phyloP scores from a whole-genome alignment of 2,113 vertebrate species.

The Saccopteryx bilineata region DNA sequence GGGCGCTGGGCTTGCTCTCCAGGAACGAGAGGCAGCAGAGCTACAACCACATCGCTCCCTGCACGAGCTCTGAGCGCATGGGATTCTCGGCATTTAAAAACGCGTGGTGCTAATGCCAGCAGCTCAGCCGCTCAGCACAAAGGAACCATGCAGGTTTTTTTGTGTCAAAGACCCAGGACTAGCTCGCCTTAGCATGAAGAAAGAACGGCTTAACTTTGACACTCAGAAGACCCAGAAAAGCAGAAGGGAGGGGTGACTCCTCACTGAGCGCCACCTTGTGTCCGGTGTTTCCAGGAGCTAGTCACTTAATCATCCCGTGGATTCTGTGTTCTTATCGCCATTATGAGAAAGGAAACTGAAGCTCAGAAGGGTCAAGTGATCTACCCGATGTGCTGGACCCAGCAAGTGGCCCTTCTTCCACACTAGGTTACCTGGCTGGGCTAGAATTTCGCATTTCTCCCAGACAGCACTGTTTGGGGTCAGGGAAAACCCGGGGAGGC shows the following conservation, averaged over 20 bases:
- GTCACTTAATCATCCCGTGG: background rate
- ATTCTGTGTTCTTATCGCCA: background rate
- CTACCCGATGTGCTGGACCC: background rate
- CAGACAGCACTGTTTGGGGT: background rate
- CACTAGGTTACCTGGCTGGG: background rate
- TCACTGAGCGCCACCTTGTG: no score
- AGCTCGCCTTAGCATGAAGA: background rate
- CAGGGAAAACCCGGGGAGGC: background rate
- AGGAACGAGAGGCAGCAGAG: background rate
- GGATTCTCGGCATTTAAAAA: background rate
- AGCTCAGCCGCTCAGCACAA: background rate
- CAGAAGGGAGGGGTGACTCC: background rate
- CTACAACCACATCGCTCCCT: background rate
- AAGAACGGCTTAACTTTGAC: background rate
- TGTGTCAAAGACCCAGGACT: background rate
- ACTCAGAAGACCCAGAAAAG: background rate
- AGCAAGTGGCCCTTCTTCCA: background rate
- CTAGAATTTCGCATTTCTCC: background rate
- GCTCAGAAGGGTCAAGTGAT: background rate
- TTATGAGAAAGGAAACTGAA: background rate
- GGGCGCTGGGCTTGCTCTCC: background rate
- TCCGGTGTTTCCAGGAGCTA: background rate
- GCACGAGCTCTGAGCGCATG: background rate
- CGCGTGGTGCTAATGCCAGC: accelerated
- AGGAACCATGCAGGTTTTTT: background rate